Evolutionary conservation across 2,888 invertebrate species (phyloP).

Genomic region (Siphlonurus alternatus): DNA sequence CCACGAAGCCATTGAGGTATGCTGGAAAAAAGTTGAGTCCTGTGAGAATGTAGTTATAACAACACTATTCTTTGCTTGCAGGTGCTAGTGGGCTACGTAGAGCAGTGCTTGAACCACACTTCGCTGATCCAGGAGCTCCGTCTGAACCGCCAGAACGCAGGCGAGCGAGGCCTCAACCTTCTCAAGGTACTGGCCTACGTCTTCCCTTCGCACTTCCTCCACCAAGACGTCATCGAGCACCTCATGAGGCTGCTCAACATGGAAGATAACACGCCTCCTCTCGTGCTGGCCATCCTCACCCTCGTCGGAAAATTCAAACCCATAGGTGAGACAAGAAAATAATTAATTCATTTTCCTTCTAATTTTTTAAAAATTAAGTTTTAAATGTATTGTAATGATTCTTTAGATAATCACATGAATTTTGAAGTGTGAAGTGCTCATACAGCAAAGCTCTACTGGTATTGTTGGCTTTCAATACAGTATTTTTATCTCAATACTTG

Average conservation of each 20-base stretch:
- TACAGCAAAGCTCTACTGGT: background rate
- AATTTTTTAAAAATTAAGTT: conserved; percentile 2
- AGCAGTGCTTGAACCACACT: conserved; percentile 57
- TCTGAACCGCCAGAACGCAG: conserved; percentile 63
- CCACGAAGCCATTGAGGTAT: conserved; percentile 62
- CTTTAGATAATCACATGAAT: background rate
- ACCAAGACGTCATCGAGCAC: conserved; percentile 62
- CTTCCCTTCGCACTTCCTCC: conserved; percentile 84
- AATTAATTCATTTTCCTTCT: background rate
- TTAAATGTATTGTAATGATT: conserved; percentile 1
- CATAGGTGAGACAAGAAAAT: conserved; percentile 44
- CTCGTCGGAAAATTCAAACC: conserved; percentile 77
- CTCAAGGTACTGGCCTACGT: conserved; percentile 76
- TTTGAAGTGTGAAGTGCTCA: background rate
- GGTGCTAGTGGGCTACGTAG: conserved; percentile 39
- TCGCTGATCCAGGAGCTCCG: conserved; percentile 56
- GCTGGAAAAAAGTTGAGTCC: no score
- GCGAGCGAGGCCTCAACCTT: conserved; percentile 76
- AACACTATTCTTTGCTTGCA: conserved; percentile 18
- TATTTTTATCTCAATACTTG: no score
- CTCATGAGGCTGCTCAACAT: conserved; percentile 59
- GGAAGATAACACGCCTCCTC: conserved; percentile 68
- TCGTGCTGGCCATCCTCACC: conserved; percentile 67
- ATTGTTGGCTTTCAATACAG: no score
- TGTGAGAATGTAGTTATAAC: no score